Base-by-base conservation (phyloP, 2,113 vertebrate species). In the Paradoxurus hermaphroditus region DNA sequence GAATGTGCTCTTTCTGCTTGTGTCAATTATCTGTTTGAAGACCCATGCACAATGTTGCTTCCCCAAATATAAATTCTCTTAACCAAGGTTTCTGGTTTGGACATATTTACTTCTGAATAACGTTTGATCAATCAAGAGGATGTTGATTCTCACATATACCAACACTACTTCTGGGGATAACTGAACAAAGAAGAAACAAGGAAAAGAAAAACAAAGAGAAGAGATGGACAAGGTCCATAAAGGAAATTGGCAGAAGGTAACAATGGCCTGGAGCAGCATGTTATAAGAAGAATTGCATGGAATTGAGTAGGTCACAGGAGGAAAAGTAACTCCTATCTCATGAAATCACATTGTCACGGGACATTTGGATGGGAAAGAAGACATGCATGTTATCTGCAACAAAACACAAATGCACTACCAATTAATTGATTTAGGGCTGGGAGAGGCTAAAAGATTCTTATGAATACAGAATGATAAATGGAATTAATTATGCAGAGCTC, bases 401-500 rank as follows among this genome's bases (percentile, higher is more conserved):
- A 84, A 95, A 70, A 70, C n/a, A 68, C 4, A 70, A 78, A 90
- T 29, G 15, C 36, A 91, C 6, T 14, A 88, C 44, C 62, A 93
- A n/a, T 83, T 12, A 83, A 34, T 49, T 83, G 65, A 78, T 63
- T 86, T 78, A 83, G 51, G 14, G 46, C n/a, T 91, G 9, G 36
- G 62, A 92, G 68, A 93, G 36, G 67, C 63, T 79, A 85, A 79
- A 94, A 29, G 5, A 67, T 21, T 93, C 39, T 56, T 63, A 91
- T 14, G 25, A 68, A 91, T 72, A 97, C 59, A 62, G 31, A 93
- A 91, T 70, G 75, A 81, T 75, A 87, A 65, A n/a, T 67, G 10
- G 44, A 87, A 62, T 95, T 87, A 93, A 94, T 72, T 83, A 67
- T 95, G n/a, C 49, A 81, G 63, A 46, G 75, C 36, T 94, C 49